Conservation (phyloP, 92 coral and sea anemone genomes). For the Umimayanthus chanpuru region DNA sequence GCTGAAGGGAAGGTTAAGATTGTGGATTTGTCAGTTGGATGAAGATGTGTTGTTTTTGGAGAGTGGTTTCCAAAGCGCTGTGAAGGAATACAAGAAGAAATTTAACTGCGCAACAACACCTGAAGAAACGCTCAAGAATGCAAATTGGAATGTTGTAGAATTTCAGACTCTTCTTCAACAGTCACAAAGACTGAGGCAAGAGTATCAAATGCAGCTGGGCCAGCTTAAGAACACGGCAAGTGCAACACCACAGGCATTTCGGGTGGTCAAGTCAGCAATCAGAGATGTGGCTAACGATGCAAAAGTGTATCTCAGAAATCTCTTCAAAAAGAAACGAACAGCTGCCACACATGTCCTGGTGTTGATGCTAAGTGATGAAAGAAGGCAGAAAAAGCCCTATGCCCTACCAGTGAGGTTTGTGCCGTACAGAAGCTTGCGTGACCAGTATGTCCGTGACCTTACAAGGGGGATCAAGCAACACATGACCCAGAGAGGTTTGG, state of each 20-base stretch:
- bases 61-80: constrained; percentile 41
- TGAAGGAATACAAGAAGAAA: constrained; percentile 30
- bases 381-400: constrained; percentile 53
- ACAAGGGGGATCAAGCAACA: constrained; percentile 44
- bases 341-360: constrained; percentile 57
- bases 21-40: constrained; percentile 22
- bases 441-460: constrained; percentile 52
- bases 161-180: constrained; percentile 48
- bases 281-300: constrained; percentile 14
- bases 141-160: constrained; percentile 55
- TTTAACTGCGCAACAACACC: constrained; percentile 40
- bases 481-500: constrained; percentile 52
- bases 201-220: constrained; percentile 19
- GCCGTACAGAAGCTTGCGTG: constrained; percentile 44
- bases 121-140: constrained; percentile 43
- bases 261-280: constrained; percentile 23
- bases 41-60: constrained; percentile 35
- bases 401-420: constrained; percentile 58
- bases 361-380: constrained; percentile 55
- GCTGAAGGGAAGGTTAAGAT: neutral
- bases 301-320: constrained; percentile 38
- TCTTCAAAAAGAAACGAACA: constrained; percentile 53
- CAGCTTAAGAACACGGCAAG: constrained; percentile 17
- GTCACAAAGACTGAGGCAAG: constrained; percentile 14
- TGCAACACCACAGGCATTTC: constrained; percentile 26